Percentiles rank a stretch among this genome's conserved stretches.
Conservation (phyloP, 2,113 vertebrate genomes). For the Mystacornis crossleyi region DNA sequence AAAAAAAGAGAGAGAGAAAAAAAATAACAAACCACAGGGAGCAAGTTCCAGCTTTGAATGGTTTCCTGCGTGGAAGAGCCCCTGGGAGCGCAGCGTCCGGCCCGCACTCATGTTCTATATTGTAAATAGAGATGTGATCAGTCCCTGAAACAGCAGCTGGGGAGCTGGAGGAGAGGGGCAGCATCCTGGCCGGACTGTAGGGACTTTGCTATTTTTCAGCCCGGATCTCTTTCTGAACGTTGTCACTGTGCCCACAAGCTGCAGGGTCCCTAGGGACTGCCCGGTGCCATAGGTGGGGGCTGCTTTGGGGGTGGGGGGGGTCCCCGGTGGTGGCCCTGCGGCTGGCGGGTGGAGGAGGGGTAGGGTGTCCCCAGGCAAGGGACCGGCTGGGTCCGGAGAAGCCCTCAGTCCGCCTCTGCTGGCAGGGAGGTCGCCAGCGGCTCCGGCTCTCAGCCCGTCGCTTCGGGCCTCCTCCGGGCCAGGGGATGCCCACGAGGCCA, state of each 20-base stretch:
- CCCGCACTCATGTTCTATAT: slow-evolving; percentile 61
- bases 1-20: fast-evolving
- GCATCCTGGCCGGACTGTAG: background rate
- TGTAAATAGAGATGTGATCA: slow-evolving; percentile 70
- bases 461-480: slow-evolving; percentile 22
- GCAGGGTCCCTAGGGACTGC: slow-evolving; percentile 51
- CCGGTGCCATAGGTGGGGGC: slow-evolving; percentile 35
- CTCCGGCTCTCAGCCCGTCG: background rate
- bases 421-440: slow-evolving; percentile 7
- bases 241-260: slow-evolving; percentile 68
- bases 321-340: background rate
- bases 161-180: slow-evolving; percentile 43
- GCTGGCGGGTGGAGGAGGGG: no score
- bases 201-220: slow-evolving; percentile 49
- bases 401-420: slow-evolving; percentile 9
- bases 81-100: slow-evolving; percentile 30
- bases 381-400: slow-evolving; percentile 43
- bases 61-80: slow-evolving; percentile 67
- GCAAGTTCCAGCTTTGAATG: slow-evolving; percentile 61
- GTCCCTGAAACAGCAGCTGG: slow-evolving; percentile 54
- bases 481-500: slow-evolving; percentile 16
- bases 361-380: background rate
- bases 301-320: background rate
- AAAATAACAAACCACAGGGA: slow-evolving; percentile 42
- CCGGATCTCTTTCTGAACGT: slow-evolving; percentile 55